phyloP scores from a whole-genome alignment of 2,888 invertebrate genomes.

The Elmis aenea region DNA sequence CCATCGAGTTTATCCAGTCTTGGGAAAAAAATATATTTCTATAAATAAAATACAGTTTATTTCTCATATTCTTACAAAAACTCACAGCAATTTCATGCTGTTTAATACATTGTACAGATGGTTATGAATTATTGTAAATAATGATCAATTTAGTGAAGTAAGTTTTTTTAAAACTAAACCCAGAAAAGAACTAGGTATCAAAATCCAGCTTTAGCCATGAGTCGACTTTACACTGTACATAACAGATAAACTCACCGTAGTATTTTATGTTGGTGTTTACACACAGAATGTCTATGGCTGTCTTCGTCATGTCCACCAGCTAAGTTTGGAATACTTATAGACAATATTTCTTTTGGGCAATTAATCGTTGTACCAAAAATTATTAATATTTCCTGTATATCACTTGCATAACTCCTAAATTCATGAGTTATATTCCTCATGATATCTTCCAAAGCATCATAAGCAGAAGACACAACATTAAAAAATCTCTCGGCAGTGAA shows the following conservation, averaged over 20 bases:
- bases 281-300: constrained; percentile 32
- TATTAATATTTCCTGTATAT: constrained; percentile 33
- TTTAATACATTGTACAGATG: too few species aligned
- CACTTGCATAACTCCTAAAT: constrained; percentile 26
- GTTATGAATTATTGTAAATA: too few species aligned
- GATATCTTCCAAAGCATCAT: constrained; percentile 33
- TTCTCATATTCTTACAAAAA: too few species aligned
- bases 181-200: too few species aligned
- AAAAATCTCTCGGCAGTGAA: constrained; percentile 33
- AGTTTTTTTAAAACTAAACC: too few species aligned
- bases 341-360: constrained; percentile 35
- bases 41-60: constrained; percentile 39
- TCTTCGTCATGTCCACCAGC: constrained; percentile 33
- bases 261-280: constrained; percentile 34
- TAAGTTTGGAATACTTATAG: constrained; percentile 29
- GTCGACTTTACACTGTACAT: not conserved
- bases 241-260: constrained; percentile 29
- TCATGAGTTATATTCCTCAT: constrained; percentile 32
- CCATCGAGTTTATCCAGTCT: constrained; percentile 46
- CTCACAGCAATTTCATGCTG: too few species aligned
- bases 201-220: constrained; percentile 1
- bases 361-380: constrained; percentile 36
- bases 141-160: too few species aligned
- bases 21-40: constrained; percentile 51
- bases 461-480: constrained; percentile 33